phyloP scores from a whole-genome alignment of 2,888 invertebrate species.

The Tipula vernalis region DNA sequence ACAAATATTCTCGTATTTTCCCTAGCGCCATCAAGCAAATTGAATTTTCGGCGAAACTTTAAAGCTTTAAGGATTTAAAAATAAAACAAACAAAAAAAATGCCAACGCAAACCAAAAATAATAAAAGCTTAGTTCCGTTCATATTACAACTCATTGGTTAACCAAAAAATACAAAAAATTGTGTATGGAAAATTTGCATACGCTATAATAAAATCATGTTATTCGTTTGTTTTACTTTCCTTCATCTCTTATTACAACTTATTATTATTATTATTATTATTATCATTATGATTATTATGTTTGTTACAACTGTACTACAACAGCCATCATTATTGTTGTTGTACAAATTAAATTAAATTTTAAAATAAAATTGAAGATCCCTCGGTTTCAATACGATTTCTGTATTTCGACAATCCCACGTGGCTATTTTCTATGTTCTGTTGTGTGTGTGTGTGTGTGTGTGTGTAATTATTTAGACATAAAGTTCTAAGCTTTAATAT shows the following conservation, averaged over 20 bases:
- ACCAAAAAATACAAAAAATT: neutral
- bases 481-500: neutral
- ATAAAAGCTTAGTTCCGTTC: neutral
- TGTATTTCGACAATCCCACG: neutral
- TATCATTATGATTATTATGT: neutral
- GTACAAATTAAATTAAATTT: neutral
- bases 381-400: neutral
- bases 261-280: neutral
- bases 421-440: neutral
- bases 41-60: neutral
- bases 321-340: neutral
- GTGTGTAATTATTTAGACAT: neutral
- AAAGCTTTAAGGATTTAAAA: neutral
- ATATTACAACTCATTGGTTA: neutral
- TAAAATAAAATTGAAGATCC: neutral
- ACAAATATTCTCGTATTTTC: neutral
- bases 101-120: neutral
- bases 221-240: neutral
- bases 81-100: neutral
- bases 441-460: neutral
- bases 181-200: neutral
- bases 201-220: neutral
- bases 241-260: neutral
- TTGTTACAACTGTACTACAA: neutral
- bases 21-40: neutral